phyloP scores from a whole-genome alignment of 2,888 invertebrate species.

The Melangyna quadrimaculata region DNA sequence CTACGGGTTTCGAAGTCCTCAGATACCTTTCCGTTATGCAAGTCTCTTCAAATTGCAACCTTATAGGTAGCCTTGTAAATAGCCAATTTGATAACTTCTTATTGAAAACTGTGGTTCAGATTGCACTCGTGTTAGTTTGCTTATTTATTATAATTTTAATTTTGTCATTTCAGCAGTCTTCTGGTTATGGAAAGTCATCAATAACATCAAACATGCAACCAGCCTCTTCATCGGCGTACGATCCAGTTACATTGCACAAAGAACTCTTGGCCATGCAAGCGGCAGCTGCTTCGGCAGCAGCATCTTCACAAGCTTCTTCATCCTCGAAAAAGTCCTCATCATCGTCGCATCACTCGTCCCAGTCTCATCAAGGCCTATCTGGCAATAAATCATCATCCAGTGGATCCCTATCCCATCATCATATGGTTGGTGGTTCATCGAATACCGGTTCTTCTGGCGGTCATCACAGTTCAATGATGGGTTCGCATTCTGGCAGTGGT shows the following conservation, averaged over 20 bases:
- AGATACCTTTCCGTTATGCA: no score
- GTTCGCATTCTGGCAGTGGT: slow-evolving; percentile 74
- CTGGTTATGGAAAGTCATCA: slow-evolving; percentile 79
- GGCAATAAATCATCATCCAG: slow-evolving; percentile 62
- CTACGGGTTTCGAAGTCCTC: no score
- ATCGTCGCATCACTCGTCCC: slow-evolving; percentile 72
- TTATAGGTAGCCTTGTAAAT: no score
- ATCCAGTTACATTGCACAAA: slow-evolving; percentile 80
- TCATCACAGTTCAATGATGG: slow-evolving; percentile 76
- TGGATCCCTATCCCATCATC: slow-evolving; percentile 65
- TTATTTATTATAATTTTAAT: background rate
- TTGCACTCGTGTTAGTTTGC: background rate
- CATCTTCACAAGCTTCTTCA: slow-evolving; percentile 73
- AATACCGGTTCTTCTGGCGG: slow-evolving; percentile 61
- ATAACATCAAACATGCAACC: slow-evolving; percentile 76
- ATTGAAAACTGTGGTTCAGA: background rate
- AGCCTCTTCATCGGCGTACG: slow-evolving; percentile 79
- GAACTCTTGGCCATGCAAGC: slow-evolving; percentile 81
- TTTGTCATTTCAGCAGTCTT: slow-evolving; percentile 68
- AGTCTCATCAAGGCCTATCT: slow-evolving; percentile 63
- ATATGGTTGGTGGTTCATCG: slow-evolving; percentile 67
- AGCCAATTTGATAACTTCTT: background rate
- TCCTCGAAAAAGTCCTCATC: slow-evolving; percentile 74
- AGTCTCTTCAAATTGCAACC: no score
- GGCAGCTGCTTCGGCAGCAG: slow-evolving; percentile 79